Evolutionary conservation across 2,113 vertebrate genomes (phyloP), one percentile per base, ranked within the genome.

Genomic region (Ornithorhynchus anatinus): DNA sequence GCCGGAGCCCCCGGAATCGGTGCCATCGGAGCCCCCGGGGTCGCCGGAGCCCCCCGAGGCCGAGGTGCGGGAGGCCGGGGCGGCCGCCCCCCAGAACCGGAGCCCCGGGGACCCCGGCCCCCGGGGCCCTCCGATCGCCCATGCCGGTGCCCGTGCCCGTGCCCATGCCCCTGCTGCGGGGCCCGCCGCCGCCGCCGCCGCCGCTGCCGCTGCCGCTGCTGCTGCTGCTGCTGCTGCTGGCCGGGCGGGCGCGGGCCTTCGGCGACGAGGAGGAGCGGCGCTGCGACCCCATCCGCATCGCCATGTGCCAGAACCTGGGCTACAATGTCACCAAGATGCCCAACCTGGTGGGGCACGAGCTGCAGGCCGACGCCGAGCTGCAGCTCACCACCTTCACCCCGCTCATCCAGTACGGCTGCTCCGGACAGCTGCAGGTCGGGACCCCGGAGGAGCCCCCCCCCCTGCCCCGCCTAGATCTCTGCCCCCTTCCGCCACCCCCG

Each of bases 281-380:
- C 75, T 99, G 97, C 87, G 97, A 99, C 85, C 95, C 96, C 63
- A 99, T 99, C 91, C 94, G 96, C 69, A 99, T 99, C 91, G 88
- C 96, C 89, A 98, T 98, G 97, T 99, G 97, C 93, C 97, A 98
- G 90, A 96, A 96, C 85, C 88, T 99, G 61, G 97, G 97, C 52
- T 99, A 99, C 91, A 99, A 99, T 90, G 96, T 98, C 82, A 99
- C 97, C 85, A 97, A 96, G 89, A 99, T 99, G 97, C 97, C 97
- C 90, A 99, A 99, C 77, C 86, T 98, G 90, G 96, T 98, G 40
- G 97, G 97, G 48, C 96, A 99, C 88, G 96, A 98, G 86, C 86
- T 97, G 80, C 97, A 99, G 91, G 93, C 96, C 25, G 97, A 99
- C 94, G 97, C 97, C 2, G 97, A 99, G 89, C 90, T 99, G 77